Evolutionary conservation across 2,797 vertebrate species (phyloP), one percentile per base, ranked within the genome.

Genomic region (Sparidentex hasta): DNA sequence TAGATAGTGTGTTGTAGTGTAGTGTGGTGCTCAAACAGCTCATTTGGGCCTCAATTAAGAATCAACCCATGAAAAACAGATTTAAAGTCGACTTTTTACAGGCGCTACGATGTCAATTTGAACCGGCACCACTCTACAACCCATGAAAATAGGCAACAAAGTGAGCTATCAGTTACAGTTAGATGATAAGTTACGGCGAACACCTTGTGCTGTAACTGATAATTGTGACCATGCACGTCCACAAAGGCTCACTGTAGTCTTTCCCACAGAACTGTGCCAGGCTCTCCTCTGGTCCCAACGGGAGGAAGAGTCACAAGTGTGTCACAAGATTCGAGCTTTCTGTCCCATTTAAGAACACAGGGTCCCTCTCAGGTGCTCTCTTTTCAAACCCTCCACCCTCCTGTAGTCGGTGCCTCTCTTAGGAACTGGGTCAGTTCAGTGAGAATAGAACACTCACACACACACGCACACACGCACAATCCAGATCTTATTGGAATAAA

Each of bases 381-480:
- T 71, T 77, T 79, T 69, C 58, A 76, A 58, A 74, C 59, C 18
- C 50, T 44, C 66, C 55, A 48, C 23, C 54, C 46, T 70, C 54
- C 38, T 76, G 68, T 59, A 43, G 43, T 77, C 50, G 68, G 25
- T 52, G 38, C 16, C 41, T 16, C 62, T 54, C 21, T 52, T 9
- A 64, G 64, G 51, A 89, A 87, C 68, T 84, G 72, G 86, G 83
- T 82, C 84, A 85, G 33, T 68, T 48, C 46, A 78, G 55, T 58
- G 21, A 72, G 54, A 80, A 57, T 38, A 48, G 18, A 44, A 33
- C 44, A 66, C 56, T 44, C 25, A 3, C 11, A 44, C 25, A 66
- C 47, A 52, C 58, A 58, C 27, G 50, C 38, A 43, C 51, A 56
- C 14, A 20, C 5, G 2, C 46, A 68, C 56, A 61, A 50, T 21